phyloP scores from a whole-genome alignment of 2,113 vertebrate species.

The Pseudolaguvia tuberculata region DNA sequence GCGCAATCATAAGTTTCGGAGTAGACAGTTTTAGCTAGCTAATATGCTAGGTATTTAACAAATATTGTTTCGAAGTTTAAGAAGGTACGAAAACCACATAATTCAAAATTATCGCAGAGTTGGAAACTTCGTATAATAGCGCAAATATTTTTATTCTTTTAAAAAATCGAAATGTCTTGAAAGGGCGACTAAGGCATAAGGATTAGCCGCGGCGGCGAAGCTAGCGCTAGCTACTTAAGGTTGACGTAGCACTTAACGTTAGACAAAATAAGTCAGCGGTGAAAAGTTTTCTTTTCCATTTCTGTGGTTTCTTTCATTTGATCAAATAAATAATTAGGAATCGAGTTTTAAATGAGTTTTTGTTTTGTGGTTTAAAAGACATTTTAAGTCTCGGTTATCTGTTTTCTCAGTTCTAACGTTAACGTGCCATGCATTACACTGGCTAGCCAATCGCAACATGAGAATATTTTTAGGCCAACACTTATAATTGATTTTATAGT shows the following conservation, averaged over 20 bases:
- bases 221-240: conserved; percentile 36
- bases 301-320: background rate
- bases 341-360: background rate
- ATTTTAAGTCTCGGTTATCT: background rate
- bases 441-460: conserved; percentile 10
- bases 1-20: conserved; percentile 67
- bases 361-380: background rate
- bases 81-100: background rate
- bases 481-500: too few species aligned
- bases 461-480: background rate
- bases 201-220: conserved; percentile 32
- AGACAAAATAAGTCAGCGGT: background rate
- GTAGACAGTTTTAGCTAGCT: conserved; percentile 39
- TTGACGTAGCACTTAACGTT: conserved; percentile 40
- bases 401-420: background rate
- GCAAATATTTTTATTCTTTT: background rate
- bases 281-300: conserved; percentile 6
- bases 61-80: conserved; percentile 7
- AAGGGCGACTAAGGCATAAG: background rate
- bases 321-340: rapidly evolving
- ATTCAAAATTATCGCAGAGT: too few species aligned
- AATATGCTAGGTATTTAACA: background rate
- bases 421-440: conserved; percentile 1
- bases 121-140: background rate
- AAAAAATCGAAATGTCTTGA: background rate